Evolutionary conservation across 30 jellyfish, hydroid and myxozoan species (phyloP).

Genomic region (Aurelia sp.): DNA sequence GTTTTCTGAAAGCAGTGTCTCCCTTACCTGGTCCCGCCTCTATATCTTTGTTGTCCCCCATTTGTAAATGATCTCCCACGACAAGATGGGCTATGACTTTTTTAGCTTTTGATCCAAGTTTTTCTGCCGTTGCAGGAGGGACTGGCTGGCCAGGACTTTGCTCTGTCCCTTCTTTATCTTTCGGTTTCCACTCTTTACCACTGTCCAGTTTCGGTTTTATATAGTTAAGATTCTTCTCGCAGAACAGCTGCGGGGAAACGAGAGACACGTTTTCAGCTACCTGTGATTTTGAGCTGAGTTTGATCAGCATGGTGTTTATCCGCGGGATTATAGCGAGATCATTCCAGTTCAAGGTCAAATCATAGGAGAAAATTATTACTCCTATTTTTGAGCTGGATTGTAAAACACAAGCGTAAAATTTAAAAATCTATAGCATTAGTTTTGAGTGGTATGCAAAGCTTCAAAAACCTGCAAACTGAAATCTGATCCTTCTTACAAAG

Average conservation of each 20-base stretch:
- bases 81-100: conserved; percentile 44
- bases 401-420: too few relatives aligned
- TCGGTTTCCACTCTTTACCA: conserved; percentile 72
- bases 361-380: too few relatives aligned
- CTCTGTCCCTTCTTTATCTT: conserved; percentile 1
- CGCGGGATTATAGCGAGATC: not conserved
- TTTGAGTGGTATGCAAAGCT: too few relatives aligned
- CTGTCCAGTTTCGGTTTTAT: conserved; percentile 53
- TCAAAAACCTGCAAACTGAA: too few relatives aligned
- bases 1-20: too few relatives aligned
- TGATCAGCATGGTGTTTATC: conserved; percentile 39
- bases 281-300: not conserved
- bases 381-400: too few relatives aligned
- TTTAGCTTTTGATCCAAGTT: not conserved
- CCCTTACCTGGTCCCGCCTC: conserved; percentile 65
- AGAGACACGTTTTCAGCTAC: not conserved
- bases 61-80: conserved; percentile 54
- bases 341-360: too few relatives aligned
- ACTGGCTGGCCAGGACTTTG: not conserved
- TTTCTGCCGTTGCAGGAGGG: not conserved
- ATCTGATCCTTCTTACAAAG: too few relatives aligned
- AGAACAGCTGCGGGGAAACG: conserved; percentile 48
- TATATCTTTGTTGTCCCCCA: conserved; percentile 43
- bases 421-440: too few relatives aligned
- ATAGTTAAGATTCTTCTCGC: conserved; percentile 50